phyloP scores from a whole-genome alignment of 2,888 invertebrate species.

The Synanthedon tipuliformis region DNA sequence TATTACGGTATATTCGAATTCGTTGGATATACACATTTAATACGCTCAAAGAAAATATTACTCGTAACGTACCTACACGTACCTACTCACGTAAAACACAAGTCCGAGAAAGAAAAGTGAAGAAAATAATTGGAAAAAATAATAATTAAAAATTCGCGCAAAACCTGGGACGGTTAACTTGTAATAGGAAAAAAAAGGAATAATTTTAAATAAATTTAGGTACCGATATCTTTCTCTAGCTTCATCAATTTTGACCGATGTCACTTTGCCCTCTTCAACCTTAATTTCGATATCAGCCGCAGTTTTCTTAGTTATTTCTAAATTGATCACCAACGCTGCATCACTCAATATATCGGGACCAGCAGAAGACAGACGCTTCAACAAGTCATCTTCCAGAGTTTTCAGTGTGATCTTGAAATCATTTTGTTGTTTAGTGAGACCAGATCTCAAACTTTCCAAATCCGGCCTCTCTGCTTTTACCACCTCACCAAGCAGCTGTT shows the following conservation, averaged over 20 bases:
- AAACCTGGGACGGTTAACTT: too few species aligned
- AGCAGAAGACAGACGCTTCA: slow-evolving; percentile 88
- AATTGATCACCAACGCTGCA: slow-evolving; percentile 88
- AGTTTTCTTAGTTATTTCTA: slow-evolving; percentile 93
- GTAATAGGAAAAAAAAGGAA: too few species aligned
- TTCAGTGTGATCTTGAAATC: slow-evolving; percentile 94
- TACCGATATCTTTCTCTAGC: slow-evolving; percentile 89
- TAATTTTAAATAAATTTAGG: slow-evolving; percentile 1
- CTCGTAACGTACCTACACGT: too few species aligned
- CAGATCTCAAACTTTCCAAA: slow-evolving; percentile 83
- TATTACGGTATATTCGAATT: too few species aligned
- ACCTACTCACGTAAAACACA: too few species aligned
- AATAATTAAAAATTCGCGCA: too few species aligned
- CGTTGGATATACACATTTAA: too few species aligned
- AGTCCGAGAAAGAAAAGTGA: too few species aligned
- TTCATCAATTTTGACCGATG: slow-evolving; percentile 88
- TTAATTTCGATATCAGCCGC: slow-evolving; percentile 90
- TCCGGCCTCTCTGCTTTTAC: slow-evolving; percentile 94
- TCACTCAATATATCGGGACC: slow-evolving; percentile 93
- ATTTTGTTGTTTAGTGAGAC: slow-evolving; percentile 91
- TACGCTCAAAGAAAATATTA: too few species aligned
- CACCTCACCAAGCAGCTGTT: slow-evolving; percentile 92
- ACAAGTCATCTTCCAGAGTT: slow-evolving; percentile 88
- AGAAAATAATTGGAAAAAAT: too few species aligned
- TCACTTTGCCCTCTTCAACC: slow-evolving; percentile 87